Base-by-base conservation (phyloP, 2,797 vertebrate species). In the Scolopax bukidnonensis region DNA sequence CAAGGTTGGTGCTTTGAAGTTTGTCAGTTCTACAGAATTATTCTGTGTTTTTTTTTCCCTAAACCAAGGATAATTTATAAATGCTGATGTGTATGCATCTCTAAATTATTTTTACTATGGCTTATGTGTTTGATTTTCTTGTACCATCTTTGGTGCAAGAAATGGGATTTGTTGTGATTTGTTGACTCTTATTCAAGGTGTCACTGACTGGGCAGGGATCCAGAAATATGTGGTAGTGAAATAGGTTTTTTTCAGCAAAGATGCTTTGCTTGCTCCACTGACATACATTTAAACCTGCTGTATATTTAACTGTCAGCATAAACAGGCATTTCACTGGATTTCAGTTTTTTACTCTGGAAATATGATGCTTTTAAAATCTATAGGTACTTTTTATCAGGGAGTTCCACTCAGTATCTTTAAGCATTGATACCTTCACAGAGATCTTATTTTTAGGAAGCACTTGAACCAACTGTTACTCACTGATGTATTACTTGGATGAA, bases 1-100 rank as follows among this genome's bases (percentile, higher is more conserved):
- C 77, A 80, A 92, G 87, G 82, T 85, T 93, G 76, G 32, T 89
- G 17, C 27, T 69, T 93, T 92, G 43, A 87, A 77, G 41, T 68
- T 95, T 70, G 32, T 81, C 40, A 53, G 15, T 70, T 93, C 23
- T 78, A 14, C 32, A 54, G 61, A 80, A 68, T 85, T 80, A 20
- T 23, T 85, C 30, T 69, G 11, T 38, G 11, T 4, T 6, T 17
- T 56, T 16, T 57, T 80, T 13, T 13, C 3, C 23, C 19, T 70
- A 57, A 92, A 45, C 14, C 11, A 60, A 56, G 12, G 17, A 10
- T 65, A 85, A 64, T 8, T 78, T 95, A 32, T 7, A 67, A 67
- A 63, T 43, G 17, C 8, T 69, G 27, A 64, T 57, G 40, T 2
- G 0, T 61, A 30, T 59, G 21, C 40, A 67, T 87, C 30, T 60